phyloP scores from a whole-genome alignment of 2,888 invertebrate genomes.

The Clivina fossor region DNA sequence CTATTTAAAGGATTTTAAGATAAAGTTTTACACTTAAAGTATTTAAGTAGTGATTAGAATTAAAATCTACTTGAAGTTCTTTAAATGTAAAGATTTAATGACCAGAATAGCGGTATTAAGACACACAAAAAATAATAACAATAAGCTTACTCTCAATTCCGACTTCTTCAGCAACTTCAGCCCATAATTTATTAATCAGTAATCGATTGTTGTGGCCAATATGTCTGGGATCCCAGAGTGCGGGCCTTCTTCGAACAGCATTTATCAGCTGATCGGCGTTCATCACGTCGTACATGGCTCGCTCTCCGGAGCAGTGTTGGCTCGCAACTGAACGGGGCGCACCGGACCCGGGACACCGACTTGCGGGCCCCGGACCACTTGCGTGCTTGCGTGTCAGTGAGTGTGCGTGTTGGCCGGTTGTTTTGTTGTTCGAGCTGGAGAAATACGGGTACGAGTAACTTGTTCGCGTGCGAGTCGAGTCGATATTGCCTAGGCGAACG shows the following conservation, averaged over 20 bases:
- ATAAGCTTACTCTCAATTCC: constrained; percentile 29
- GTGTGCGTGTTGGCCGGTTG: too few relatives aligned
- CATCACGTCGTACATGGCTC: constrained; percentile 27
- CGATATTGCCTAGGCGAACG: constrained; percentile 19
- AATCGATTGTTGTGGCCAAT: constrained; percentile 30
- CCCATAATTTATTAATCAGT: constrained; percentile 26
- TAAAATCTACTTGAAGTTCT: too few relatives aligned
- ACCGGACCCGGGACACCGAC: too few relatives aligned
- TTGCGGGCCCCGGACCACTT: constrained; percentile 9
- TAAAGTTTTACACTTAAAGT: too few relatives aligned
- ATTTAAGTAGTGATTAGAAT: too few relatives aligned
- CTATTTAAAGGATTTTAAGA: too few relatives aligned
- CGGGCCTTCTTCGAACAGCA: constrained; percentile 18
- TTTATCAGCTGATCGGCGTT: constrained; percentile 28
- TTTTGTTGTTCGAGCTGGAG: too few relatives aligned
- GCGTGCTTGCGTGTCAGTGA: constrained; percentile 25
- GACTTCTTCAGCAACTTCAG: constrained; percentile 27
- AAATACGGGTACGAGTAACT: neutral
- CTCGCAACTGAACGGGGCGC: neutral
- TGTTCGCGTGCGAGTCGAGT: constrained; percentile 28
- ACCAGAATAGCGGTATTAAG: too few relatives aligned
- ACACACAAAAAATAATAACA: too few relatives aligned
- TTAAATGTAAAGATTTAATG: too few relatives aligned
- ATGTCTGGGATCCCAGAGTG: constrained; percentile 28
- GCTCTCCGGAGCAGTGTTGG: neutral